Evolutionary conservation across 2,888 invertebrate genomes (phyloP).

Genomic region (Apodemia hepburni): DNA sequence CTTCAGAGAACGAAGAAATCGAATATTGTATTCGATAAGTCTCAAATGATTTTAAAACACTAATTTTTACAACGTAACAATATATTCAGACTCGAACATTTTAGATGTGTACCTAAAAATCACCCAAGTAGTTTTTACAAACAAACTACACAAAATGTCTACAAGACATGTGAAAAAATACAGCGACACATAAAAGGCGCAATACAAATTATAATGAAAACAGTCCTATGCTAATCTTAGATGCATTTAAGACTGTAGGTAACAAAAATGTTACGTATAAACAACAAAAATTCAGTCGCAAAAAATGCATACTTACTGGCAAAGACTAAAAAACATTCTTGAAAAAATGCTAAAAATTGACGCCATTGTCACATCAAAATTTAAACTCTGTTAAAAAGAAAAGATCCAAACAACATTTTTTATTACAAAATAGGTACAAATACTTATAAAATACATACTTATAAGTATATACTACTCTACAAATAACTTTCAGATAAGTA

Average conservation of each 20-base stretch:
- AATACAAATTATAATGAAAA: conserved; percentile 4
- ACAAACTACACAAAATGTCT: conserved; percentile 15
- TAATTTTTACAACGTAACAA: conserved; percentile 13
- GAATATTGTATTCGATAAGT: conserved; percentile 34
- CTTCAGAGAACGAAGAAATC: conserved; percentile 30
- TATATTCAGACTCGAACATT: conserved; percentile 23
- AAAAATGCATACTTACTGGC: conserved; percentile 70
- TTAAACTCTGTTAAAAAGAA: conserved; percentile 2
- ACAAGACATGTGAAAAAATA: background rate
- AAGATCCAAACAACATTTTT: background rate
- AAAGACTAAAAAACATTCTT: conserved; percentile 40
- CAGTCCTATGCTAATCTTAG: conserved; percentile 2
- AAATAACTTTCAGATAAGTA: no score
- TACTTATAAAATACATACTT: no score
- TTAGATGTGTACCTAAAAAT: conserved; percentile 2
- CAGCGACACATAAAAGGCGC: conserved; percentile 5
- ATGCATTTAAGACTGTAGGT: background rate
- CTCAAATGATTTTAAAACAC: conserved; percentile 24
- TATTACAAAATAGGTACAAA: background rate
- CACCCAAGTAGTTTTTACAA: conserved; percentile 15
- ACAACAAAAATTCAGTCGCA: conserved; percentile 43
- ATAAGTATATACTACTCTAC: no score
- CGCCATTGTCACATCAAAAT: conserved; percentile 16
- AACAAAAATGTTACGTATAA: conserved; percentile 15
- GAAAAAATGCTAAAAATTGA: conserved; percentile 30